Evolutionary conservation across 2,113 vertebrate genomes (phyloP).

Genomic region (Sitta europaea): DNA sequence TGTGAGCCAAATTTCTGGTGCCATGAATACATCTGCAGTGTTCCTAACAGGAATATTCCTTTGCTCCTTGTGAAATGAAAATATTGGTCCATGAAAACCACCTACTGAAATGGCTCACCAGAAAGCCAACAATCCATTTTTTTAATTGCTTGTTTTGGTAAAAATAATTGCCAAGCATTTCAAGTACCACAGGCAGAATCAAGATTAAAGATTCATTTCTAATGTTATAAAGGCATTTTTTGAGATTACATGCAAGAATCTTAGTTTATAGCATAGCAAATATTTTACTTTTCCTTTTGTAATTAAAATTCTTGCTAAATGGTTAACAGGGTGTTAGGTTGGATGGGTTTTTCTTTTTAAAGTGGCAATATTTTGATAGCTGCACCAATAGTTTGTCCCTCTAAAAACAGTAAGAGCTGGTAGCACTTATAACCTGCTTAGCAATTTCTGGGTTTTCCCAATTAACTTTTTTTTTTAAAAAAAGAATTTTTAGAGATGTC

Average conservation of each 20-base stretch:
- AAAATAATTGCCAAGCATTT: constrained; percentile 45
- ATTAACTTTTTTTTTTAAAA: accelerated
- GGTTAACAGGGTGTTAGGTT: not conserved
- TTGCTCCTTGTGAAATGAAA: not conserved
- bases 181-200: not conserved
- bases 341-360: not conserved
- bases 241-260: not conserved
- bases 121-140: constrained; percentile 1
- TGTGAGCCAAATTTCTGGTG: not conserved
- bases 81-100: constrained; percentile 13
- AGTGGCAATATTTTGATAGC: not conserved
- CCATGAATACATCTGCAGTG: not conserved
- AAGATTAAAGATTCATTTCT: not conserved
- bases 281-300: not conserved
- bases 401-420: not conserved
- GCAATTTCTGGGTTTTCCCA: not conserved
- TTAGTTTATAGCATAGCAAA: not conserved
- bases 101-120: constrained; percentile 48
- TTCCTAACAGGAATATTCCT: not conserved
- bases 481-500: not conserved
- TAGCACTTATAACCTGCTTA: not conserved
- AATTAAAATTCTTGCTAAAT: not conserved
- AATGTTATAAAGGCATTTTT: not conserved
- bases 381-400: not conserved
- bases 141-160: constrained; percentile 14